A percentile compares a stretch with the other conserved stretches of the same genome.
Evolutionary conservation across 2,797 vertebrate species (phyloP).

Genomic region (Enteromius viviparus): DNA sequence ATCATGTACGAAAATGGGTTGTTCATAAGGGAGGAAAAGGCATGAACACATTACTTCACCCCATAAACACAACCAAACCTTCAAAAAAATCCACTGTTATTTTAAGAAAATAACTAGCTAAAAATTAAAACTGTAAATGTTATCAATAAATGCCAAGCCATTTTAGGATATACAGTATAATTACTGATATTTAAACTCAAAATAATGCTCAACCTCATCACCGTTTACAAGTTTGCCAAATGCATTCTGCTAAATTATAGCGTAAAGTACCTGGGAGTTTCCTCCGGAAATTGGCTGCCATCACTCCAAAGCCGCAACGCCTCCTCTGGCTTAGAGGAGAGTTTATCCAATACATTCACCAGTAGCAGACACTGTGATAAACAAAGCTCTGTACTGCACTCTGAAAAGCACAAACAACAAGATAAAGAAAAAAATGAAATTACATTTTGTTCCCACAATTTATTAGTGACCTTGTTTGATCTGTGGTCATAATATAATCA

Average conservation of each 20-base stretch:
- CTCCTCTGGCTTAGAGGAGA: constrained; percentile 81
- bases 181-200: background rate
- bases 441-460: background rate
- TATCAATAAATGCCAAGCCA: background rate
- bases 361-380: constrained; percentile 88
- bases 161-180: background rate
- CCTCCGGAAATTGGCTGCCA: constrained; percentile 76
- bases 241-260: background rate
- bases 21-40: too few relatives aligned
- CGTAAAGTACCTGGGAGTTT: constrained; percentile 71
- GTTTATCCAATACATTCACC: constrained; percentile 80
- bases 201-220: background rate
- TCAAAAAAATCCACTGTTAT: too few relatives aligned
- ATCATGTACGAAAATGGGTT: too few relatives aligned
- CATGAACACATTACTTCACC: too few relatives aligned
- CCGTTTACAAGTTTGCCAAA: background rate
- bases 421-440: background rate
- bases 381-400: constrained; percentile 76
- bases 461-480: background rate
- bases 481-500: background rate
- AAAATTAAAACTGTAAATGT: background rate
- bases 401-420: constrained; percentile 68
- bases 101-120: background rate
- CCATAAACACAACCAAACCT: too few relatives aligned
- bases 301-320: constrained; percentile 83